Evolutionary conservation across 1,140 invertebrate genomes (phyloP).

Genomic region (Drosophila subpulchrella): DNA sequence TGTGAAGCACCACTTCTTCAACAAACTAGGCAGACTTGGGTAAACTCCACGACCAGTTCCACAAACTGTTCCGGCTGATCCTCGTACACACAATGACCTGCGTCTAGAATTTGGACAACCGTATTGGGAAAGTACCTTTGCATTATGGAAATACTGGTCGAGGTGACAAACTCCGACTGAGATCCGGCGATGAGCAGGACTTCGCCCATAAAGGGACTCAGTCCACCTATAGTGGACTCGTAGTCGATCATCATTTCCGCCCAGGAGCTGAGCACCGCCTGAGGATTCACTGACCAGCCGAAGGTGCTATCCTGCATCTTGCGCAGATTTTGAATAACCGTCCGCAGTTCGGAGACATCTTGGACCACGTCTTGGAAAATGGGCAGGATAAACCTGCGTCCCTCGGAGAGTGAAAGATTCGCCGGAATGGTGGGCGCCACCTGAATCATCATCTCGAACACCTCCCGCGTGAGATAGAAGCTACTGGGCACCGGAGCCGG

Average conservation of each 20-base stretch:
- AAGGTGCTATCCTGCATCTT: conserved; percentile 23
- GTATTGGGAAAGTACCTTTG: conserved; percentile 41
- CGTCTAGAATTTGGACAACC: conserved; percentile 29
- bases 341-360: neutral
- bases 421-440: conserved; percentile 19
- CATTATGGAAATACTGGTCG: conserved; percentile 16
- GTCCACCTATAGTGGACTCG: conserved; percentile 2
- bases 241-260: conserved; percentile 18
- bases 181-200: conserved; percentile 35
- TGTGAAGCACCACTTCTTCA: neutral
- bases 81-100: conserved; percentile 10
- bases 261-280: conserved; percentile 43
- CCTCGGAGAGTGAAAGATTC: conserved; percentile 11
- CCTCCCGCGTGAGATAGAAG: neutral
- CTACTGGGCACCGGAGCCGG: conserved; percentile 19
- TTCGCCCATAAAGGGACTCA: conserved; percentile 29
- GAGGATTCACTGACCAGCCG: conserved; percentile 26
- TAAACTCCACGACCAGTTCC: conserved; percentile 31
- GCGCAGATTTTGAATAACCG: conserved; percentile 15
- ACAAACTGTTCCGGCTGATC: conserved; percentile 41
- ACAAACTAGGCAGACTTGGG: conserved; percentile 5
- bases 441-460: conserved; percentile 30
- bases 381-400: conserved; percentile 10
- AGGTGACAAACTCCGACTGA: conserved; percentile 23
- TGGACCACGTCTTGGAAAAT: conserved; percentile 7